Evolutionary conservation across 2,888 invertebrate species (phyloP).

Genomic region (Seira musarum): DNA sequence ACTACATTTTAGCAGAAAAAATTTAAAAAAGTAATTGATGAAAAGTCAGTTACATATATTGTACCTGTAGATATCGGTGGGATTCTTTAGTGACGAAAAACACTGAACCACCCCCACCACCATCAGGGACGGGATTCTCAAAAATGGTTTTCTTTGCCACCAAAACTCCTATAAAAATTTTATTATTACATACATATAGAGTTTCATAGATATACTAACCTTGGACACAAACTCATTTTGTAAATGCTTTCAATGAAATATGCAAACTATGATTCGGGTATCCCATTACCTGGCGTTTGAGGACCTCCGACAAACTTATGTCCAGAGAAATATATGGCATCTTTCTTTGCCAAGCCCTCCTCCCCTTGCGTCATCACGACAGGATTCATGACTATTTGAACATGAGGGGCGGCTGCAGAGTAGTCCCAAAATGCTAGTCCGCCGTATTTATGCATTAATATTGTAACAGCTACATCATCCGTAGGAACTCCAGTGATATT

Average conservation of each 20-base stretch:
- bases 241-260: neutral
- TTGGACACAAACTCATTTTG: neutral
- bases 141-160: constrained; percentile 78
- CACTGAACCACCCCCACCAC: constrained; percentile 76
- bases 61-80: constrained; percentile 75
- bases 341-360: constrained; percentile 82
- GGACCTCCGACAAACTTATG: constrained; percentile 94
- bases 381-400: constrained; percentile 89
- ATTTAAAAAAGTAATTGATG: constrained; percentile 41
- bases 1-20: constrained; percentile 8
- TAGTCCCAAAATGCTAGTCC: constrained; percentile 85
- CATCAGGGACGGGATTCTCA: constrained; percentile 74
- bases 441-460: constrained; percentile 74
- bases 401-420: constrained; percentile 85
- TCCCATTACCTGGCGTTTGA: constrained; percentile 85
- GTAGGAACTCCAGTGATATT: constrained; percentile 90
- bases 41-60: constrained; percentile 61
- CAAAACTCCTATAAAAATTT: constrained; percentile 76
- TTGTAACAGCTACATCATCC: constrained; percentile 87
- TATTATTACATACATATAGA: neutral
- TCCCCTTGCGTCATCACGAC: constrained; percentile 75
- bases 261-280: constrained; percentile 23
- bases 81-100: constrained; percentile 74
- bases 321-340: constrained; percentile 92
- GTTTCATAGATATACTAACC: constrained; percentile 8